Base-by-base conservation (phyloP, 2,888 invertebrate species). In the Spodoptera exigua region DNA sequence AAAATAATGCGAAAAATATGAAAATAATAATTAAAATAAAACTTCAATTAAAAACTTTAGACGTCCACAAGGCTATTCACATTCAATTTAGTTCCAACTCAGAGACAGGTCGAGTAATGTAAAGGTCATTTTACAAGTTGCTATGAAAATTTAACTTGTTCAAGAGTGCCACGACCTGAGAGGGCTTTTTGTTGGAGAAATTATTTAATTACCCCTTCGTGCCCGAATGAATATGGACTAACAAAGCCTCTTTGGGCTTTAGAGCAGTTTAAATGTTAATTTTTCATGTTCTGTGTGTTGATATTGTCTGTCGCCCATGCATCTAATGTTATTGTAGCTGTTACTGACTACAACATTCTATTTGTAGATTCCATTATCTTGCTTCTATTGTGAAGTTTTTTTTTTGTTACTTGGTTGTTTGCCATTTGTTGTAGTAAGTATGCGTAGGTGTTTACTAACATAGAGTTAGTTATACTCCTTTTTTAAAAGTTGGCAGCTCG, bases 91-190 rank as follows among this genome's bases (percentile, higher is more conserved):
- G n/a, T 34, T 11, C 4, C 35, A 35, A 27, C 32, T 52, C 35
- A 27, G 11, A 46, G 43, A 43, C 48, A 35, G 16, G 49, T 21
- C 18, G 48, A 18, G 14, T 52, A 36, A 45, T 41, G 13, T 47
- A 66, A 70, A 74, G 73, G 74, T 67, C 51, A 67, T 49, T 70
- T 59, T 46, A 59, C 45, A 74, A 77, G 72, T 69, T 57, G 51
- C 67, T 51, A 69, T 79, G 70, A 80, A 81, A 75, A 63, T 71
- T 80, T 80, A 74, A 82, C 73, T 78, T 70, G 75, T 76, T 74
- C 70, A 78, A 72, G 74, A 78, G 80, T 76, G 70, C 65, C 61
- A 70, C 70, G 72, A 67, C 74, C 78, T 73, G 61, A 51, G 60
- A 63, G 70, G 61, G 70, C 74, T 76, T 79, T 83, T 78, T 75